Percentiles rank a stretch among this genome's conserved stretches.
These are phyloP conservation scores for Karalla daura DNA, from an alignment of 2,797 vertebrate genomes.

Conservation along the genomic window DNA sequence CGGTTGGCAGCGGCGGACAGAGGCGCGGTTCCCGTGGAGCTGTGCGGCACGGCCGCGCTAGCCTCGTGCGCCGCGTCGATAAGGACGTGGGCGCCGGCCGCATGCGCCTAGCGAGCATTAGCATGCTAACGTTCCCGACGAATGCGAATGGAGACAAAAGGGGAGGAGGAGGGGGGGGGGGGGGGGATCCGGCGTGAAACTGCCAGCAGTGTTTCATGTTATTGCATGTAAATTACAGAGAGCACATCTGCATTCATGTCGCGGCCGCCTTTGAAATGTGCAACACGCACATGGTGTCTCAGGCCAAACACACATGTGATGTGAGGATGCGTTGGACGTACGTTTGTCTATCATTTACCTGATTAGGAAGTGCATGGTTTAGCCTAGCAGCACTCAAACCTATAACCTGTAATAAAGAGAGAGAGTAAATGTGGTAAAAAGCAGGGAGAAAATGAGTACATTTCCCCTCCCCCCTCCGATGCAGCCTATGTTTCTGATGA, in stretches of 20 bases:
- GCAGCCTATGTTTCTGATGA: slow-evolving; percentile 26
- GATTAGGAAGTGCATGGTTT: no score
- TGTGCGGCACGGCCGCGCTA: not conserved
- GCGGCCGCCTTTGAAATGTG: not conserved
- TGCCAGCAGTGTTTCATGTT: not conserved
- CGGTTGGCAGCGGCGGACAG: slow-evolving; percentile 3
- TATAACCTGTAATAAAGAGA: no score
- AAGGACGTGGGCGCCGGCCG: not conserved
- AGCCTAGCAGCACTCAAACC: not conserved
- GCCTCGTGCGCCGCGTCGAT: slow-evolving; percentile 12
- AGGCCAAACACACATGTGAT: no score
- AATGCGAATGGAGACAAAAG: slow-evolving; percentile 4
- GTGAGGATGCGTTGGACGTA: slow-evolving; percentile 6
- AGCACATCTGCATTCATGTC: not conserved
- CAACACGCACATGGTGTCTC: not conserved
- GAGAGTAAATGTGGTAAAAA: no score
- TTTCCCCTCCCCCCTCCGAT: slow-evolving; percentile 3
- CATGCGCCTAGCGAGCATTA: not conserved
- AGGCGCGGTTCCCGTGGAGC: not conserved
- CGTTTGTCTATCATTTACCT: no score
- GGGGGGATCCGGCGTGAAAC: no score
- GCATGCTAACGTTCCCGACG: not conserved
- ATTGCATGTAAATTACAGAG: not conserved
- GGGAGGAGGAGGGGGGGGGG: not conserved
- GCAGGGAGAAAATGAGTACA: no score